phyloP scores from a whole-genome alignment of 2,113 vertebrate genomes.

The Maylandia zebra region DNA sequence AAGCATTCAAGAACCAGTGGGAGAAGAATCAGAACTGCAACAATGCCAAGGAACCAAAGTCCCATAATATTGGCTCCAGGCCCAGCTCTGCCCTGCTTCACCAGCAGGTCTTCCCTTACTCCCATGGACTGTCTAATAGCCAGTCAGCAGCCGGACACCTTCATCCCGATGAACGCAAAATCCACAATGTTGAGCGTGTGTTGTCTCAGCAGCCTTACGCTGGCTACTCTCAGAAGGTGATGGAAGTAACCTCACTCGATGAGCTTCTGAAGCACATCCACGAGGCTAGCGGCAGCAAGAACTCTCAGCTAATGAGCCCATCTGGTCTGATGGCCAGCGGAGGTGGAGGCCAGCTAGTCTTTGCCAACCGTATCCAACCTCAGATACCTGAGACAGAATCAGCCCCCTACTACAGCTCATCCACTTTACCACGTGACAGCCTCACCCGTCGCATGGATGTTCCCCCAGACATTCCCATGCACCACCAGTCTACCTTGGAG shows the following conservation, averaged over 20 bases:
- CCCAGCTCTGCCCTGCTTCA: conserved; percentile 61
- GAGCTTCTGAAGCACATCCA: conserved; percentile 86
- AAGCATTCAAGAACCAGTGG: conserved; percentile 80
- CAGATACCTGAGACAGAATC: conserved; percentile 74
- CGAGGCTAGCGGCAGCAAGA: conserved; percentile 68
- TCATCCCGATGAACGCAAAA: conserved; percentile 75
- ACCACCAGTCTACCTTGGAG: conserved; percentile 71
- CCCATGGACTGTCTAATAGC: conserved; percentile 64
- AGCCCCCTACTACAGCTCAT: conserved; percentile 75
- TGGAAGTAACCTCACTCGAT: conserved; percentile 85
- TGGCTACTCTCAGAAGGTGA: conserved; percentile 76
- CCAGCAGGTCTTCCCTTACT: conserved; percentile 72
- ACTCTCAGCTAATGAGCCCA: conserved; percentile 64
- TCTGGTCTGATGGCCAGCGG: conserved; percentile 56
- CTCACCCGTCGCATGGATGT: conserved; percentile 82
- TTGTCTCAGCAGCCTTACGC: conserved; percentile 70
- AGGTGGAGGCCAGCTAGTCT: conserved; percentile 55
- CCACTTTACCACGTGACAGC: conserved; percentile 77
- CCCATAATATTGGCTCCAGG: conserved; percentile 59
- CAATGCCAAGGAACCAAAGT: conserved; percentile 76
- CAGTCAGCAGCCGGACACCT: conserved; percentile 53
- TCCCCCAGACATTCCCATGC: conserved; percentile 71
- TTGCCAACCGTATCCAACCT: conserved; percentile 74
- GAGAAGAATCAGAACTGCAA: conserved; percentile 88
- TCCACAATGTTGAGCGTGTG: conserved; percentile 73